Percentiles rank a stretch among this genome's conserved stretches.
Conservation (phyloP, 92 coral and sea anemone species). For the Hydrozoanthus gracilis region DNA sequence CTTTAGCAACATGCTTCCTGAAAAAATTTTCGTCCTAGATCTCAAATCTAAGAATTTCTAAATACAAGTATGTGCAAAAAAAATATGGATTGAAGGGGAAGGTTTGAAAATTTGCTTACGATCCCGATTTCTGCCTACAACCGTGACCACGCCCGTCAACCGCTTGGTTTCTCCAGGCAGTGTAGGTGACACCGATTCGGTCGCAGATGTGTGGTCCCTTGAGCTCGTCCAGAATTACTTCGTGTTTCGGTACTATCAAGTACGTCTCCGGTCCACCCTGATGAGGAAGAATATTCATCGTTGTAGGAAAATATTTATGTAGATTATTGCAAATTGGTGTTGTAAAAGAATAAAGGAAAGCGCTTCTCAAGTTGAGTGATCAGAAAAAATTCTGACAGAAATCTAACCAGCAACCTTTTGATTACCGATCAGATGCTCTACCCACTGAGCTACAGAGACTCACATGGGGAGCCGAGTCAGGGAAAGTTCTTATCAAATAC, state of each 20-base stretch:
- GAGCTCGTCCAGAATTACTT: constrained; percentile 74
- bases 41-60: background rate
- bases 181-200: constrained; percentile 91
- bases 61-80: background rate
- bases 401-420: too few species aligned
- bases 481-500: too few species aligned
- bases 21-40: background rate
- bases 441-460: too few species aligned
- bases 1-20: background rate
- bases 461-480: too few species aligned
- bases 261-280: constrained; percentile 85
- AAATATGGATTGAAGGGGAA: background rate
- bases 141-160: constrained; percentile 78
- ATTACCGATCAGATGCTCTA: too few species aligned
- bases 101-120: constrained; percentile 49
- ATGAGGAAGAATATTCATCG: background rate
- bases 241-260: constrained; percentile 82
- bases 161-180: constrained; percentile 88
- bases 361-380: too few species aligned
- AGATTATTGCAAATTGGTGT: background rate
- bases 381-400: too few species aligned
- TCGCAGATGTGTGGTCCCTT: constrained; percentile 91
- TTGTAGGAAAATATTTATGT: background rate
- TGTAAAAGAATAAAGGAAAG: background rate
- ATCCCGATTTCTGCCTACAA: constrained; percentile 78